A percentile compares a stretch with the other conserved stretches of the same genome.
Evolutionary conservation across 2,888 invertebrate species (phyloP).

Genomic region (Gerris lacustris): DNA sequence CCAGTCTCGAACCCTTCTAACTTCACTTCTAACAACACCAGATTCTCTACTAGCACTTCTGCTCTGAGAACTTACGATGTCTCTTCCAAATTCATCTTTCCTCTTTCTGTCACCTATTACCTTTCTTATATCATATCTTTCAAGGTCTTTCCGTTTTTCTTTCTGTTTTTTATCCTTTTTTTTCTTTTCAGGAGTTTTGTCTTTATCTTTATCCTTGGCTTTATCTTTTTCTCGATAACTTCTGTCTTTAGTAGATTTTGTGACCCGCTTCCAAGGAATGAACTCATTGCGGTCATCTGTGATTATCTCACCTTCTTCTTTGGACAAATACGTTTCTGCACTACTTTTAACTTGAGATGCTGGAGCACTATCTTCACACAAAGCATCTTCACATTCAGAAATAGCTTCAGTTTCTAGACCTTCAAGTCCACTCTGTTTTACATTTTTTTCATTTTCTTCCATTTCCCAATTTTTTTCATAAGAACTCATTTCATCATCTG

Average conservation of each 20-base stretch:
- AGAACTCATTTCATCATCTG: slow-evolving; percentile 30
- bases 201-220: slow-evolving; percentile 38
- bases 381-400: slow-evolving; percentile 54
- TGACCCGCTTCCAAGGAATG: slow-evolving; percentile 62
- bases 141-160: slow-evolving; percentile 62
- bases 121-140: slow-evolving; percentile 69
- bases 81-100: slow-evolving; percentile 64
- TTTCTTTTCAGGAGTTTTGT: slow-evolving; percentile 35
- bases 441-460: slow-evolving; percentile 25
- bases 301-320: slow-evolving; percentile 36
- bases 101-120: slow-evolving; percentile 56
- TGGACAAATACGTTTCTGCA: slow-evolving; percentile 27
- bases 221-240: slow-evolving; percentile 57
- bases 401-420: slow-evolving; percentile 62
- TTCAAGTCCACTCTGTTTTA: slow-evolving; percentile 37
- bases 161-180: slow-evolving; percentile 40
- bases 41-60: slow-evolving; percentile 27
- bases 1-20: slow-evolving; percentile 24
- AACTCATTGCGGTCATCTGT: slow-evolving; percentile 44
- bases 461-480: slow-evolving; percentile 27
- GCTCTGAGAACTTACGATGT: slow-evolving; percentile 37
- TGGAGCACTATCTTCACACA: slow-evolving; percentile 30
- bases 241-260: slow-evolving; percentile 61
- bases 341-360: slow-evolving; percentile 26
- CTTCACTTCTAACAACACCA: slow-evolving; percentile 28